Percentiles rank a stretch among this genome's conserved stretches.
phyloP scores from a whole-genome alignment of 2,797 vertebrate genomes.

The Tympanoctomys barrerae region DNA sequence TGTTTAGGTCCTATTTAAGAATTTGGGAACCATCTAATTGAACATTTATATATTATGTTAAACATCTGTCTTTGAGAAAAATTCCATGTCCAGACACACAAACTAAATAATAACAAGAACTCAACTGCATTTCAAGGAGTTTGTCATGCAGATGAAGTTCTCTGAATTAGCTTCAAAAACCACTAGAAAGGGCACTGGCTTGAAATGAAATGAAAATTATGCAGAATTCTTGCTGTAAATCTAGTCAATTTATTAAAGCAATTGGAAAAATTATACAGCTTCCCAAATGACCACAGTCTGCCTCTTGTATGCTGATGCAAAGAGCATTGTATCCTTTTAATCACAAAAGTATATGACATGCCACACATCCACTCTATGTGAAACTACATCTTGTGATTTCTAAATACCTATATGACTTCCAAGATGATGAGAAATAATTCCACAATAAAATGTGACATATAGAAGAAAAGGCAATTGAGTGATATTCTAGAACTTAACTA shows the following conservation, averaged over 20 bases:
- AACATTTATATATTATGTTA: conserved; percentile 31
- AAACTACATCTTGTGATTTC: conserved; percentile 32
- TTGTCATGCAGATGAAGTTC: conserved; percentile 48
- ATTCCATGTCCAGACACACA: background rate
- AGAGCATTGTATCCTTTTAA: conserved; percentile 47
- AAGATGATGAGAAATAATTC: conserved; percentile 18
- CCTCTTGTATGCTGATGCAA: conserved; percentile 11
- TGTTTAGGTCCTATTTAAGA: conserved; percentile 57
- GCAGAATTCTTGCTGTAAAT: conserved; percentile 48
- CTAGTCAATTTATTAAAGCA: conserved; percentile 16
- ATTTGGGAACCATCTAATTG: background rate
- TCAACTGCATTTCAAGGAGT: conserved; percentile 33
- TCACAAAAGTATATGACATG: conserved; percentile 50
- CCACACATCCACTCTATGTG: background rate
- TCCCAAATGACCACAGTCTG: conserved; percentile 12
- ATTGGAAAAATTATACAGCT: background rate
- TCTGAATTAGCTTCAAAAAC: conserved; percentile 58
- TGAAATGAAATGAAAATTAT: conserved; percentile 44
- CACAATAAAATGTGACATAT: background rate
- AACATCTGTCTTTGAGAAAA: conserved; percentile 60
- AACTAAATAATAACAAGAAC: conserved; percentile 45
- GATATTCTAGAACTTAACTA: background rate
- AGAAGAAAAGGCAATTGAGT: conserved; percentile 28
- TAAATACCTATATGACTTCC: background rate
- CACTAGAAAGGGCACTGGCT: conserved; percentile 28